These are phyloP conservation scores for Synergus umbraculus DNA, from an alignment of 2,888 invertebrate species.

Conservation along the genomic window DNA sequence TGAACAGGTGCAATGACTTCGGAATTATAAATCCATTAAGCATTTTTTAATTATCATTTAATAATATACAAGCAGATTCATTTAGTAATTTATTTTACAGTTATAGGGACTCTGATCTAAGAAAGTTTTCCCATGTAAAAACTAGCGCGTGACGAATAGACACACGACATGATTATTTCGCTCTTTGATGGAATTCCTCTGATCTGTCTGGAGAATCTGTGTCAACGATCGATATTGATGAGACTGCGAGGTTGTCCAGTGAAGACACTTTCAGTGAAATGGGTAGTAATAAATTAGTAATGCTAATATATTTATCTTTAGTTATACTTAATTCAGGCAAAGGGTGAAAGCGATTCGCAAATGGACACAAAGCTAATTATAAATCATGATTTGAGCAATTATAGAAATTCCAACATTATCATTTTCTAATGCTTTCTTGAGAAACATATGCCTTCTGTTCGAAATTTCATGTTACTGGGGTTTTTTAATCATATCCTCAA, in stretches of 20 bases:
- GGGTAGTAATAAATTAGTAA: neutral
- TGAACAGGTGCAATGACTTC: too few relatives aligned
- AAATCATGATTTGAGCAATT: neutral
- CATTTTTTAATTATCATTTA: neutral
- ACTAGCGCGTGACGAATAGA: neutral
- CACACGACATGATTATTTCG: neutral
- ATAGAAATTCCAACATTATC: neutral
- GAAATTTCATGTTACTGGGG: neutral
- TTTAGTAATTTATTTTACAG: neutral
- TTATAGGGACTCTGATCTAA: neutral
- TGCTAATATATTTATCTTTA: neutral
- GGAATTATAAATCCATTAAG: neutral
- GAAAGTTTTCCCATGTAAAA: conserved; percentile 1
- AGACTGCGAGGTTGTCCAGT: neutral
- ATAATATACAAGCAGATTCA: neutral
- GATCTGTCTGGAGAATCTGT: neutral
- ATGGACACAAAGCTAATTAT: neutral
- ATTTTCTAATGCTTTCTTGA: neutral
- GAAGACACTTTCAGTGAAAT: neutral
- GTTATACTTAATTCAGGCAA: neutral
- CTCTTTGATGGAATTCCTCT: neutral
- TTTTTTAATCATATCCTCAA: neutral
- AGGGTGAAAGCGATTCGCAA: conserved; percentile 6
- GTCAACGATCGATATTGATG: neutral
- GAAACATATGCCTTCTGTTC: neutral